Conservation (phyloP, 1,140 invertebrate genomes). For the Trichoplusia ni region DNA sequence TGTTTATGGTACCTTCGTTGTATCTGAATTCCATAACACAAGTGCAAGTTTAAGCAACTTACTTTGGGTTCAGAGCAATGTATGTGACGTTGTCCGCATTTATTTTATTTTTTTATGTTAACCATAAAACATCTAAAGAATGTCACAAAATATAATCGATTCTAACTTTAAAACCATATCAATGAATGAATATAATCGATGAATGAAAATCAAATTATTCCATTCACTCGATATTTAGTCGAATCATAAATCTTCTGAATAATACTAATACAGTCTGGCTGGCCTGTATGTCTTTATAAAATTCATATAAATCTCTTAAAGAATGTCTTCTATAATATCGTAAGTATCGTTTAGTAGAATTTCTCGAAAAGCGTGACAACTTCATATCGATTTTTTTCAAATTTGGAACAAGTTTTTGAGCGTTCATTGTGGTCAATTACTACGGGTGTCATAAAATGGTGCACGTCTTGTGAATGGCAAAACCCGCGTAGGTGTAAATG, state of each 20-base stretch:
- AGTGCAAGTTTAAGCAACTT: too few species aligned
- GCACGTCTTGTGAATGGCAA: constrained; percentile 29
- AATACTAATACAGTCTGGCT: constrained; percentile 30
- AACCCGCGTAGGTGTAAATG: constrained; percentile 16
- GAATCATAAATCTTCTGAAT: constrained; percentile 37
- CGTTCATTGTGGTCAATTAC: constrained; percentile 55
- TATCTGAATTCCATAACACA: too few species aligned
- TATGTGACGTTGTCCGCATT: too few species aligned
- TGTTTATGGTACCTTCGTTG: too few species aligned
- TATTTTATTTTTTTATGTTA: too few species aligned
- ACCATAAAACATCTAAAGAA: too few species aligned
- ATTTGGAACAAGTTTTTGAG: constrained; percentile 4
- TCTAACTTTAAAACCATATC: constrained; percentile 18
- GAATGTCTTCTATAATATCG: constrained; percentile 34
- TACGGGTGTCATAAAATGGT: constrained; percentile 55
- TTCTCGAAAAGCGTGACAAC: constrained; percentile 49
- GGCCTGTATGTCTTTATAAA: constrained; percentile 59
- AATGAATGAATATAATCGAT: not conserved
- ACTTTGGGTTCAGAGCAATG: too few species aligned
- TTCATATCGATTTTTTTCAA: constrained; percentile 47
- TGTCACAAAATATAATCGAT: not conserved
- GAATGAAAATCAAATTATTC: constrained; percentile 23
- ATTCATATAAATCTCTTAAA: constrained; percentile 57
- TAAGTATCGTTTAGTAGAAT: constrained; percentile 43
- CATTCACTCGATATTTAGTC: constrained; percentile 14